A percentile compares a stretch with the other conserved stretches of the same genome.
These are phyloP conservation scores for Leptonema lineaticorne DNA, from an alignment of 1,140 invertebrate genomes.

Conservation along the genomic window DNA sequence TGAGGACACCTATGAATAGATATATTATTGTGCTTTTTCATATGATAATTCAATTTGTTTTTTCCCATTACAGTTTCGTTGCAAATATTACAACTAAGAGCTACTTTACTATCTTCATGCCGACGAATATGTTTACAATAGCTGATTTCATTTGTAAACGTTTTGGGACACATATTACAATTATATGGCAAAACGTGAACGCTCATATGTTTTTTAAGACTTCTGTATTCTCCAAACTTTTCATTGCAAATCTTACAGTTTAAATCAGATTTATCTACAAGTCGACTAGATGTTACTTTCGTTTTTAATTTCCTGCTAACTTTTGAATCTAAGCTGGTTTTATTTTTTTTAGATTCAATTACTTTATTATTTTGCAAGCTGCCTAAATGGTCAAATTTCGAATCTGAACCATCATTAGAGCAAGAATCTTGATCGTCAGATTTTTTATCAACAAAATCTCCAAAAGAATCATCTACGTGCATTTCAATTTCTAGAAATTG, in stretches of 20 bases:
- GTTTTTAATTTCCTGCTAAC: neutral
- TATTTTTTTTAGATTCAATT: neutral
- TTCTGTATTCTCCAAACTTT: neutral
- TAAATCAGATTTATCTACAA: neutral
- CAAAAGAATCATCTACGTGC: no score
- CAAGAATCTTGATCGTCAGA: neutral
- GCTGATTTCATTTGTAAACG: slow-evolving; percentile 47
- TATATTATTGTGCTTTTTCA: slow-evolving; percentile 38
- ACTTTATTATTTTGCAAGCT: neutral
- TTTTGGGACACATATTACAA: slow-evolving; percentile 49
- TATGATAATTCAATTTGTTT: slow-evolving; percentile 31
- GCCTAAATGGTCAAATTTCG: no score
- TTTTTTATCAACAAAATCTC: no score
- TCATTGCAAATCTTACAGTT: neutral
- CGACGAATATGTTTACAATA: slow-evolving; percentile 58
- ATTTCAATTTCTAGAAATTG: no score
- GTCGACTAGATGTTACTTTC: neutral
- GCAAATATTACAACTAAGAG: neutral
- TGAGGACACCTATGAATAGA: slow-evolving; percentile 51
- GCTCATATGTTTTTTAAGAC: neutral
- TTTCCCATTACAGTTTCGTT: neutral
- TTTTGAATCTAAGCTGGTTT: neutral
- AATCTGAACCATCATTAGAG: no score
- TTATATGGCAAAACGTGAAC: slow-evolving; percentile 47
- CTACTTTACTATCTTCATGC: slow-evolving; percentile 45